These are phyloP conservation scores for Mungos mungo DNA, from an alignment of 2,113 vertebrate species.

Conservation along the genomic window DNA sequence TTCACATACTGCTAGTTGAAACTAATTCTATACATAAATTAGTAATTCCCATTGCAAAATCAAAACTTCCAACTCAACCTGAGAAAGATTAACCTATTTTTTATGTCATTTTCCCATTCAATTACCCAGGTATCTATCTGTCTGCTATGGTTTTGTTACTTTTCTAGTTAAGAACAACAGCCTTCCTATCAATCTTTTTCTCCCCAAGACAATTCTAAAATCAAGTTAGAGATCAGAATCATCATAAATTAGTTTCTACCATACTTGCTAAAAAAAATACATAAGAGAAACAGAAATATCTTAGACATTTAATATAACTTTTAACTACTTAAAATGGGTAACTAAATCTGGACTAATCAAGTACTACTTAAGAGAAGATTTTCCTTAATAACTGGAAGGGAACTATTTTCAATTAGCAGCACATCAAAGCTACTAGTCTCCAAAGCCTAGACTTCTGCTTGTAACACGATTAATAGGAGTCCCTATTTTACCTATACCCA, in stretches of 20 bases:
- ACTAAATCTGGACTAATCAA: conserved; percentile 27
- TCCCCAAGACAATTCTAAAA: conserved; percentile 52
- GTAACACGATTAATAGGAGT: conserved; percentile 33
- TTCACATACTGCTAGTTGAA: conserved; percentile 38
- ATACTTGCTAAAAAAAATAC: conserved; percentile 52
- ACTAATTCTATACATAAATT: conserved; percentile 32
- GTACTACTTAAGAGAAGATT: not conserved
- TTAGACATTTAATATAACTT: conserved; percentile 27
- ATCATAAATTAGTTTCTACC: conserved; percentile 23
- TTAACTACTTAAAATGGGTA: conserved; percentile 44
- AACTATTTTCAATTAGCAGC: conserved; percentile 57
- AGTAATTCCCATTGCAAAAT: not conserved
- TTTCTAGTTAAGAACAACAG: conserved; percentile 45
- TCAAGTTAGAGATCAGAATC: conserved; percentile 46
- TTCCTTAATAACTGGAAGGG: conserved; percentile 43
- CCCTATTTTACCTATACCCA: conserved; percentile 37
- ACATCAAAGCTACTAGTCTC: conserved; percentile 57
- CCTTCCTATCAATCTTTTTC: not conserved
- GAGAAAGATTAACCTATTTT: conserved; percentile 26
- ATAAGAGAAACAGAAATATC: not conserved
- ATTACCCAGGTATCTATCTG: not conserved
- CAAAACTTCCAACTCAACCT: conserved; percentile 12
- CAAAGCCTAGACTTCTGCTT: conserved; percentile 41
- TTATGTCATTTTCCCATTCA: conserved; percentile 33
- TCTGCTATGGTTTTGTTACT: not conserved